Evolutionary conservation across 1,140 invertebrate species (phyloP).

Genomic region (Megalopta genalis): DNA sequence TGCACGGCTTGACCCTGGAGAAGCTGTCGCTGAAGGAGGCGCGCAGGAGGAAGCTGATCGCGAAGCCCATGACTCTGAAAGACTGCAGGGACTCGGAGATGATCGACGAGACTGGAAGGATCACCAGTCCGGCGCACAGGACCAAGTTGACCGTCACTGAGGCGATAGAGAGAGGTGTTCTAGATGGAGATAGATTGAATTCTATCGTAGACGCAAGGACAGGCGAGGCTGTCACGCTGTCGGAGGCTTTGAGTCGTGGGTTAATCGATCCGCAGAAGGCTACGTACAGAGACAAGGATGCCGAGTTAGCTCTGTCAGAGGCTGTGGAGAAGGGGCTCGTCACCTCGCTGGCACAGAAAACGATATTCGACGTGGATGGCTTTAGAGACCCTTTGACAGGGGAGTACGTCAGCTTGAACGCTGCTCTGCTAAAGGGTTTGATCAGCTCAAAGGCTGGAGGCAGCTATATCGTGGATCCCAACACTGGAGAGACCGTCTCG

Average conservation of each 20-base stretch:
- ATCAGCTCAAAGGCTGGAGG: slow-evolving; percentile 87
- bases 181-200: slow-evolving; percentile 90
- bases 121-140: slow-evolving; percentile 89
- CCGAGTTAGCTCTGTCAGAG: slow-evolving; percentile 86
- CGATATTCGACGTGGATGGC: slow-evolving; percentile 94
- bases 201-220: slow-evolving; percentile 89
- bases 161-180: slow-evolving; percentile 90
- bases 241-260: slow-evolving; percentile 89
- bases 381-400: slow-evolving; percentile 91
- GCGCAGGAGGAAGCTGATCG: slow-evolving; percentile 87
- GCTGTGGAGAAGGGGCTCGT: slow-evolving; percentile 93
- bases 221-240: slow-evolving; percentile 89
- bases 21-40: slow-evolving; percentile 90
- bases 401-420: slow-evolving; percentile 92
- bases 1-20: slow-evolving; percentile 87
- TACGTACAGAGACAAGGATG: slow-evolving; percentile 86
- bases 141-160: slow-evolving; percentile 89
- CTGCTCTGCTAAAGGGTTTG: slow-evolving; percentile 89
- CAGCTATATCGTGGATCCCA: slow-evolving; percentile 87
- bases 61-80: slow-evolving; percentile 94
- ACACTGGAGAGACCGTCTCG: slow-evolving; percentile 86
- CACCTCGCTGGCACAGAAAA: slow-evolving; percentile 91
- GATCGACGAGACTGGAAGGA: slow-evolving; percentile 88
- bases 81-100: slow-evolving; percentile 91
- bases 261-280: slow-evolving; percentile 86